These are phyloP conservation scores for Dendrolimus kikuchii DNA, from an alignment of 1,140 invertebrate genomes.

Conservation along the genomic window DNA sequence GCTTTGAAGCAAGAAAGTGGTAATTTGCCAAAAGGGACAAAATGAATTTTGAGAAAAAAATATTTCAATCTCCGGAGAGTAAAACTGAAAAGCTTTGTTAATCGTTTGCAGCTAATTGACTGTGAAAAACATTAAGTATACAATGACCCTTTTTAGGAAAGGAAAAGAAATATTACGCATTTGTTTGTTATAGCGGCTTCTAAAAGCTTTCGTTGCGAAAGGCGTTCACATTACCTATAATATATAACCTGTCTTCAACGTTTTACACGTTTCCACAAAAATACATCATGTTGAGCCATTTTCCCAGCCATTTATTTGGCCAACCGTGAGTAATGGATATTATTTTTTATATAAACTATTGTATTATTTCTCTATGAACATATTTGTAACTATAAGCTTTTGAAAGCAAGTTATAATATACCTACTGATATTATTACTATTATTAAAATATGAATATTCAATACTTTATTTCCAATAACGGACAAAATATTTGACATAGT, in stretches of 20 bases:
- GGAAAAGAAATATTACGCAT: constrained; percentile 10
- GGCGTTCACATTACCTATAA: constrained; percentile 25
- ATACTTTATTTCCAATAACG: too few species aligned
- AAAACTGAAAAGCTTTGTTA: too few species aligned
- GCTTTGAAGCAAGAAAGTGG: too few species aligned
- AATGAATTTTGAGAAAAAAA: too few species aligned
- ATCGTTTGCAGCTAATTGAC: constrained; percentile 1
- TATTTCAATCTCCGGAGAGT: too few species aligned
- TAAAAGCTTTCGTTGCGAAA: constrained; percentile 23
- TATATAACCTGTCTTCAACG: constrained; percentile 32
- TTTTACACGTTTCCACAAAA: constrained; percentile 37
- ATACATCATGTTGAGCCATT: constrained; percentile 39
- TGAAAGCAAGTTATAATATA: too few species aligned
- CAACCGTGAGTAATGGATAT: constrained; percentile 26
- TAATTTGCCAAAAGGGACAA: too few species aligned
- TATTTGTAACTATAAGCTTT: too few species aligned
- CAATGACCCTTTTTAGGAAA: constrained; percentile 2
- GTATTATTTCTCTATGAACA: too few species aligned
- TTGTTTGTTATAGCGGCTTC: constrained; percentile 12
- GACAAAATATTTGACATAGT: too few species aligned
- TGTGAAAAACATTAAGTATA: not conserved
- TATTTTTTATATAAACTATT: constrained; percentile 17
- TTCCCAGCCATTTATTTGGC: constrained; percentile 35
- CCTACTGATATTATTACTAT: too few species aligned
- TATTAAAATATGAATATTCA: too few species aligned